Base-by-base conservation (phyloP, 2,797 vertebrate genomes). In the Acanthurus leucopareius region DNA sequence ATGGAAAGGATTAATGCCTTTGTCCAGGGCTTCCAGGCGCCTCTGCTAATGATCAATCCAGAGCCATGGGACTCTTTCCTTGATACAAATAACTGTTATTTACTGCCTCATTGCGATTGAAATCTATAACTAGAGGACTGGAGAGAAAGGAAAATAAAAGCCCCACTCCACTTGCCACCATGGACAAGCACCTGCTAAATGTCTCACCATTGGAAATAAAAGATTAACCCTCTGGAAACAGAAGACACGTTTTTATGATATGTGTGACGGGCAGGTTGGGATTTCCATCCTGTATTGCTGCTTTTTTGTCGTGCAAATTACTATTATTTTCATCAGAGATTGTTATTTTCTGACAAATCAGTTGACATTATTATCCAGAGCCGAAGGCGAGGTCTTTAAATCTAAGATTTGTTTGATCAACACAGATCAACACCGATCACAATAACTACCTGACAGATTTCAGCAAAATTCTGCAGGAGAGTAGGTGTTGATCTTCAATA, bases 81-180 rank as follows among this genome's bases (percentile, higher is more conserved):
- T 70, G 74, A 86, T 80, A 87, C 82, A 88, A 89, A 86, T 78
- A 85, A 89, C 79, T 65, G 76, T 88, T 92, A 88, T 91, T 91
- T 89, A 87, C 75, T 77, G 82, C 82, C 85, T 90, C 73, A 70
- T 90, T 84, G 85, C 69, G 79, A 88, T 84, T 74, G 6, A 77
- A 88, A 91, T 85, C 87, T 85, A 82, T 87, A 83, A 79, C 52
- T 47, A 25, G 35, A 81, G 66, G 63, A 66, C 40, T 42, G 70
- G 16, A 38, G 70, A 63, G 69, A 54, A 77, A 71, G 73, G 63
- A 38, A 79, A 75, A 83, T 38, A 71, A 83, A 81, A 72, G 38
- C 20, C 65, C 3, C 54, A 48, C 47, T 35, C 22, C 63, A 49
- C 52, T 11, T 51, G 19, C 49, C 40, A 15, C 53, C 53, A 19